These are phyloP conservation scores for Noctua fimbriata DNA, from an alignment of 2,888 invertebrate species.

Conservation along the genomic window DNA sequence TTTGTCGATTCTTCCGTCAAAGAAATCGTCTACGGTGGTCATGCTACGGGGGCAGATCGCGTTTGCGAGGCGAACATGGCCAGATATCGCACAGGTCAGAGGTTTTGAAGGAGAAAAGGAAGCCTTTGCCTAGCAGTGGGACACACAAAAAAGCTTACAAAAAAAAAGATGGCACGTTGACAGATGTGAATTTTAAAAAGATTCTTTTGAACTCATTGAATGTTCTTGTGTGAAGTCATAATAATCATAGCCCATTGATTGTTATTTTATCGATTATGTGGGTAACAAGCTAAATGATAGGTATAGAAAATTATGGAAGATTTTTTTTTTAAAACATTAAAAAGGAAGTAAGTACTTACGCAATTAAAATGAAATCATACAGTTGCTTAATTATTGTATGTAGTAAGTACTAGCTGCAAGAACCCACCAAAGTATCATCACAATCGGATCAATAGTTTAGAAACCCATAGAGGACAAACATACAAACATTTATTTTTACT, in stretches of 20 bases:
- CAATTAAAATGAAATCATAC: background rate
- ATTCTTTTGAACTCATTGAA: background rate
- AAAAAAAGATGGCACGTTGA: no score
- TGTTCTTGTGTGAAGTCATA: background rate
- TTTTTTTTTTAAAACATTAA: background rate
- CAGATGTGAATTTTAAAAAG: background rate
- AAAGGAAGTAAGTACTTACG: background rate
- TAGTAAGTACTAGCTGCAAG: background rate
- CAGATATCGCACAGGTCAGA: no score
- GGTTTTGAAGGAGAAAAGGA: no score
- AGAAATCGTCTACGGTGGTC: no score
- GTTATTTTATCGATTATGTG: background rate
- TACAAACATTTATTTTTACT: background rate
- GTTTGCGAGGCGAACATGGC: no score
- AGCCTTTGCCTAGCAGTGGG: no score
- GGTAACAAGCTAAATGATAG: background rate
- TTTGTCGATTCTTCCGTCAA: no score
- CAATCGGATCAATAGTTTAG: background rate
- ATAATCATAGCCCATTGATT: background rate
- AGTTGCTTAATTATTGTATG: background rate
- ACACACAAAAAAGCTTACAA: no score
- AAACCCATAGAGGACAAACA: background rate
- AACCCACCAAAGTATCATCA: background rate
- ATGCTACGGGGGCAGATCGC: no score
- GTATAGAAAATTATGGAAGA: background rate